A percentile compares a stretch with the other conserved stretches of the same genome.
phyloP scores from a whole-genome alignment of 2,888 invertebrate genomes.

The Vannuccia rotundouncinata region DNA sequence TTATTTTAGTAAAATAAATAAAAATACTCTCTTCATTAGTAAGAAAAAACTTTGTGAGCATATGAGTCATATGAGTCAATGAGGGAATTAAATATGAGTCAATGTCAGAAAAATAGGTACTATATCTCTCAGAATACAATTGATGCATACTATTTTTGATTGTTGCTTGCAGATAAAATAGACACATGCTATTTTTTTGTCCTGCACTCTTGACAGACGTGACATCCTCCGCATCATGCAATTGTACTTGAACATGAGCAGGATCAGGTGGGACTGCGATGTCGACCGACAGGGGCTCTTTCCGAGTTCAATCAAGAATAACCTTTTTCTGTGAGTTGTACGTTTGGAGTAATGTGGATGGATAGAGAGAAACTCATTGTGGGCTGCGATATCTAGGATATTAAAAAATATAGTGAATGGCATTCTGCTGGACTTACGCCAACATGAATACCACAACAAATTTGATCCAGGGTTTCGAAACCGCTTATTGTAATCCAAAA shows the following conservation, averaged over 20 bases:
- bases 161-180: background rate
- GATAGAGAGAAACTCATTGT: constrained; percentile 29
- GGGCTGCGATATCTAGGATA: constrained; percentile 28
- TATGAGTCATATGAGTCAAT: background rate
- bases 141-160: background rate
- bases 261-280: constrained; percentile 4
- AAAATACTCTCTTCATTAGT: constrained; percentile 14
- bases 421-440: constrained; percentile 1
- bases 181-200: background rate
- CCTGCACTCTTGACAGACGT: constrained; percentile 5
- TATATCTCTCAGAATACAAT: background rate
- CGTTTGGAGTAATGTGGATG: constrained; percentile 23
- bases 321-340: background rate
- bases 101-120: constrained; percentile 10
- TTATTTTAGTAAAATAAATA: constrained; percentile 5
- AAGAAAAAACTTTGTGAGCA: background rate
- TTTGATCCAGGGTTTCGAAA: constrained; percentile 33
- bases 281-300: background rate
- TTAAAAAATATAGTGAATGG: constrained; percentile 30
- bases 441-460: constrained; percentile 20
- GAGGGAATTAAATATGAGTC: background rate
- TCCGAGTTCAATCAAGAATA: constrained; percentile 1
- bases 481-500: constrained; percentile 33
- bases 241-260: constrained; percentile 3
- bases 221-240: background rate